phyloP scores from a whole-genome alignment of 2,888 invertebrate genomes.

The Zeuzera pyrina region DNA sequence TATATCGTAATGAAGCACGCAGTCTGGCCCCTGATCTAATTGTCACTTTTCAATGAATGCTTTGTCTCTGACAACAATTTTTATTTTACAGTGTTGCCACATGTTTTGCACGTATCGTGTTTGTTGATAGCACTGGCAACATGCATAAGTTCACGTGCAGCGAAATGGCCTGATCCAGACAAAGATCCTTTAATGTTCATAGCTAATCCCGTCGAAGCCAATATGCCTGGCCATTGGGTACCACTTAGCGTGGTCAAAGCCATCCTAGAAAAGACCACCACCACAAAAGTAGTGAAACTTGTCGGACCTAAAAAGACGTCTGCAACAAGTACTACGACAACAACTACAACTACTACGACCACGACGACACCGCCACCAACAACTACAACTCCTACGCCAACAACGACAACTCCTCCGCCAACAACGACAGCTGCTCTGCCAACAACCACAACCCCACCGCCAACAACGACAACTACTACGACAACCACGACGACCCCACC shows the following conservation, averaged over 20 bases:
- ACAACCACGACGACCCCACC: slow-evolving; percentile 22
- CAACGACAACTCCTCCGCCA: slow-evolving; percentile 3
- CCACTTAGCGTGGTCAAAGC: slow-evolving; percentile 33
- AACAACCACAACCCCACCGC: slow-evolving; percentile 1
- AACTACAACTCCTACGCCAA: slow-evolving; percentile 3
- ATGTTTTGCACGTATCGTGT: no score
- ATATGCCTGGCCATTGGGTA: slow-evolving; percentile 42
- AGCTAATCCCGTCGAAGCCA: slow-evolving; percentile 37
- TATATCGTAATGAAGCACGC: no score
- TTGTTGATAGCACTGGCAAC: no score
- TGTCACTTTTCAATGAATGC: no score
- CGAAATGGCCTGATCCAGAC: slow-evolving; percentile 18
- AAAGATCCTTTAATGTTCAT: slow-evolving; percentile 34
- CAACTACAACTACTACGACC: background rate
- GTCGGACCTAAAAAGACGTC: slow-evolving; percentile 4
- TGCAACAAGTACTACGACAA: slow-evolving; percentile 5
- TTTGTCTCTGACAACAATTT: no score
- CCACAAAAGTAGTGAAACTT: slow-evolving; percentile 4
- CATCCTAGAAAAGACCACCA: slow-evolving; percentile 14
- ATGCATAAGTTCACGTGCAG: no score
- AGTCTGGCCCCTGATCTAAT: no score
- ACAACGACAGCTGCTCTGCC: background rate
- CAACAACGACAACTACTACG: slow-evolving; percentile 3
- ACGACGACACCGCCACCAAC: background rate
- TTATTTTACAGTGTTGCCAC: no score